Percentiles rank a stretch among this genome's conserved stretches.
Evolutionary conservation across 2,888 invertebrate species (phyloP).

Genomic region (Micoletzkya japonica): DNA sequence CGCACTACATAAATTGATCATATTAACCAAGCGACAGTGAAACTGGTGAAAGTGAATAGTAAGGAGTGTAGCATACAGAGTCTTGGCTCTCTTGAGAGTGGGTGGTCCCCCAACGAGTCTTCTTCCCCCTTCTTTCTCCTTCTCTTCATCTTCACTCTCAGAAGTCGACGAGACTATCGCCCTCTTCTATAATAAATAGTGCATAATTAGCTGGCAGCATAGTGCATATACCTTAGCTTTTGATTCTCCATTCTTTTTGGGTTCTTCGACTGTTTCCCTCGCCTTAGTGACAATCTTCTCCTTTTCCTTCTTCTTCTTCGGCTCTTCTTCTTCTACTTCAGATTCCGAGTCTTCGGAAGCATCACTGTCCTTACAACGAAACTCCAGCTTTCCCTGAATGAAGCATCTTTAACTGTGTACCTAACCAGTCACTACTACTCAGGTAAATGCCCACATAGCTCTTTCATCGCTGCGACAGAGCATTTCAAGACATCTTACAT

Average conservation of each 20-base stretch:
- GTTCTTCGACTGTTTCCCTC: conserved; percentile 6
- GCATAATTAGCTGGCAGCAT: neutral
- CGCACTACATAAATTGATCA: no score
- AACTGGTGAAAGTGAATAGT: neutral
- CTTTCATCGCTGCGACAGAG: no score
- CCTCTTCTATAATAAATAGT: conserved; percentile 3
- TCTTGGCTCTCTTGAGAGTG: conserved; percentile 14
- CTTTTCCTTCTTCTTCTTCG: conserved; percentile 22
- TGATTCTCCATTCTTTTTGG: neutral
- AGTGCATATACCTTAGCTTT: neutral
- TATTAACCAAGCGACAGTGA: no score
- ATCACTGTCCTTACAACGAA: neutral
- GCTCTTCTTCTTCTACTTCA: conserved; percentile 27
- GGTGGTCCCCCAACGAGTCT: conserved; percentile 21
- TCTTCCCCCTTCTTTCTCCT: neutral
- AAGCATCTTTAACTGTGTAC: no score
- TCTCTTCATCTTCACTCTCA: neutral
- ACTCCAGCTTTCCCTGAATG: conserved; percentile 10
- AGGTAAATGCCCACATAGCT: no score
- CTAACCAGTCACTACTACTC: no score
- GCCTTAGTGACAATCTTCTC: neutral
- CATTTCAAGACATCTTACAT: no score
- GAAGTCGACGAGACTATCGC: conserved; percentile 5
- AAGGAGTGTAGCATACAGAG: neutral
- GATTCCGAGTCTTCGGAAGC: conserved; percentile 15